Evolutionary conservation across 2,113 vertebrate species (phyloP).

Genomic region (Sylvilagus bachmani): DNA sequence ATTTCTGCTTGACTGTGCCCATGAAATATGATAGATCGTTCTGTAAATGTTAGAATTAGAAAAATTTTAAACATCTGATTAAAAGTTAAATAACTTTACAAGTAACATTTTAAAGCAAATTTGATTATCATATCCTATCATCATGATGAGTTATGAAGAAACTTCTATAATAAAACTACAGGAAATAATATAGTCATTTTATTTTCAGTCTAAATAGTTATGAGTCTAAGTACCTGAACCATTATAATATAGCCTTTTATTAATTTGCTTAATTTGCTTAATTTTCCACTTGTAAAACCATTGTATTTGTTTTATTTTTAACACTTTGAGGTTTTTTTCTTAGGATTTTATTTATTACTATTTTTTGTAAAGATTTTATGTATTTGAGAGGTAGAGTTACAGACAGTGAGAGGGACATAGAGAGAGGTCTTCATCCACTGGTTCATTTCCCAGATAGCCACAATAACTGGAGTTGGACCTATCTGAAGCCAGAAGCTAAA

Average conservation of each 20-base stretch:
- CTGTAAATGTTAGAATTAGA: not conserved
- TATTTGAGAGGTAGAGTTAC: no score
- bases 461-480: no score
- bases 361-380: no score
- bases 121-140: not conserved
- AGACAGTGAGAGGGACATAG: no score
- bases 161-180: constrained; percentile 6
- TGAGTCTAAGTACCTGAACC: not conserved
- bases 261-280: constrained; percentile 4
- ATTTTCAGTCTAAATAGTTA: not conserved
- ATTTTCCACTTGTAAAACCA: constrained; percentile 13
- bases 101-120: constrained; percentile 22
- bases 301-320: not conserved
- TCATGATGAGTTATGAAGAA: not conserved
- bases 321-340: not conserved
- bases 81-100: constrained; percentile 35
- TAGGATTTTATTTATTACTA: no score
- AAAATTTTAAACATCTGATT: constrained; percentile 1
- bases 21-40: not conserved
- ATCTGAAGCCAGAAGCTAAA: no score
- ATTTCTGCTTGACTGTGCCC: not conserved
- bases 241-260: not conserved
- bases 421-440: no score
- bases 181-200: not conserved
- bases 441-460: no score